Evolutionary conservation across 1,140 invertebrate species (phyloP).

Genomic region (Pectinophora gossypiella): DNA sequence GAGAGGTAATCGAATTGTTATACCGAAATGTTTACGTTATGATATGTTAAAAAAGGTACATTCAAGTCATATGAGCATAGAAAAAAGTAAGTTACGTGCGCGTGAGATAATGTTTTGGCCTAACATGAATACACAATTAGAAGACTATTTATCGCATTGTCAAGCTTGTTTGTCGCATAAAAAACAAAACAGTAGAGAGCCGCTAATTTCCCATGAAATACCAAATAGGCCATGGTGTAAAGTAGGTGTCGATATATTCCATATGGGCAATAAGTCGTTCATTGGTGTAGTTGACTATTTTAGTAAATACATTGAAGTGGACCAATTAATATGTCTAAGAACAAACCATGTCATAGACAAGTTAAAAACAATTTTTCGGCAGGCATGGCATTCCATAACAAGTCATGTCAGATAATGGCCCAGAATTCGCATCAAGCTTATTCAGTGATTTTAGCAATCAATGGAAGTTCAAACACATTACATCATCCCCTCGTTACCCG

Average conservation of each 20-base stretch:
- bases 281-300: not conserved
- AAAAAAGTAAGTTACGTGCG: not conserved
- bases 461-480: not conserved
- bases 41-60: not conserved
- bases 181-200: not conserved
- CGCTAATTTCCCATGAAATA: not conserved
- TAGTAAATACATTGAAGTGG: conserved; percentile 2
- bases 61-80: not conserved
- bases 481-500: not conserved
- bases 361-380: not conserved
- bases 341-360: not conserved
- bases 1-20: not conserved
- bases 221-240: not conserved
- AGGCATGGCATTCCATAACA: not conserved
- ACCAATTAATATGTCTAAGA: not conserved
- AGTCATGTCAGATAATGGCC: not conserved
- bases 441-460: not conserved
- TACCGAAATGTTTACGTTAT: not conserved
- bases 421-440: not conserved
- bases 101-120: not conserved
- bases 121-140: not conserved
- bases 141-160: not conserved
- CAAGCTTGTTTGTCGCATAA: not conserved
- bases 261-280: not conserved
- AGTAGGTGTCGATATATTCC: not conserved